phyloP scores from a whole-genome alignment of 92 coral and sea anemone genomes.

The Plumapathes pennacea region DNA sequence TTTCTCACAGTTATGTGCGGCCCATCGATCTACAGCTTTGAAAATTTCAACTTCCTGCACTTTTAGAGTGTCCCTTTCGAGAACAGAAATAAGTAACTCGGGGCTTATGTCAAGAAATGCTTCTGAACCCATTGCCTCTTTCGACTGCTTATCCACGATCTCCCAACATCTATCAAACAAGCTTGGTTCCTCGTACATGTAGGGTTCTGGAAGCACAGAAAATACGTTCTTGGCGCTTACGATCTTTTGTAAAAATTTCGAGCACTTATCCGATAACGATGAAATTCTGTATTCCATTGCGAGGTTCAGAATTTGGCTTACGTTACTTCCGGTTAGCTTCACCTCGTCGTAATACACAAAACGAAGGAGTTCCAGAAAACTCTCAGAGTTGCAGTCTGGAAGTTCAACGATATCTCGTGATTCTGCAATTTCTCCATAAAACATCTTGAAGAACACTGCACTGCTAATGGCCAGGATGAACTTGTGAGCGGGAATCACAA shows the following conservation, averaged over 20 bases:
- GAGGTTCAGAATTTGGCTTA: conserved; percentile 20
- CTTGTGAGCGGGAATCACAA: conserved; percentile 8
- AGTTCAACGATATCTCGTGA: conserved; percentile 1
- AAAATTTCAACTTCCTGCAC: conserved; percentile 3
- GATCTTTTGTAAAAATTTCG: conserved; percentile 19
- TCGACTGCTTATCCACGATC: conserved; percentile 14
- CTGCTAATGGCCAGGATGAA: conserved; percentile 7
- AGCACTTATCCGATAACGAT: conserved; percentile 14
- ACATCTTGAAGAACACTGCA: conserved; percentile 1
- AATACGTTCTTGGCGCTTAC: conserved; percentile 35
- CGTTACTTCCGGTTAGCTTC: conserved; percentile 9
- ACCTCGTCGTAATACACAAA: conserved; percentile 4
- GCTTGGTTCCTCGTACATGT: conserved; percentile 13
- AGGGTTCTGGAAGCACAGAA: conserved; percentile 20
- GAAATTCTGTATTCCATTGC: conserved; percentile 35
- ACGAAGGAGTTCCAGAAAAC: conserved; percentile 6
- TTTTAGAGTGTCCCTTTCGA: conserved; percentile 3
- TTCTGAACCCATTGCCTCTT: conserved; percentile 12
- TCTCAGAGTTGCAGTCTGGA: conserved; percentile 2
- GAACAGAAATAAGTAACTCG: neutral
- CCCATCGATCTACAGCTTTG: conserved; percentile 6
- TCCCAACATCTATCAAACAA: conserved; percentile 24
- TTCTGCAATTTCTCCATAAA: conserved; percentile 1
- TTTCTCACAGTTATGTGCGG: conserved; percentile 2
- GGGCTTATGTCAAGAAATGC: conserved; percentile 6